Evolutionary conservation across 2,888 invertebrate species (phyloP).

Genomic region (Sarcophaga subvicina): DNA sequence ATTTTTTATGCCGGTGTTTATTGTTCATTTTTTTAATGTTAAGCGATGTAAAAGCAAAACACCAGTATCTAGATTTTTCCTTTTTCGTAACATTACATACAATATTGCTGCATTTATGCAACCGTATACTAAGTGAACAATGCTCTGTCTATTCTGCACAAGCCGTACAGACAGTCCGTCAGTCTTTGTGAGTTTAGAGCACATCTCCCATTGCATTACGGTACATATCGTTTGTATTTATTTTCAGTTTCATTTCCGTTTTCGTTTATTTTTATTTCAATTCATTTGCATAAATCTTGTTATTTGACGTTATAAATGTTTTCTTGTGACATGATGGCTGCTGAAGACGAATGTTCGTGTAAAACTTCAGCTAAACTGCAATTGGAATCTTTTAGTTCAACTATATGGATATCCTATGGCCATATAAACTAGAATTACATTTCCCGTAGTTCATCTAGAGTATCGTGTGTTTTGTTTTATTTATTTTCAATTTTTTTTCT

Average conservation of each 20-base stretch:
- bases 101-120: too few species aligned
- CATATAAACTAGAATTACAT: background rate
- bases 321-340: conserved; percentile 51
- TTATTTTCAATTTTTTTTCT: background rate
- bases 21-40: too few species aligned
- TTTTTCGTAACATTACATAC: too few species aligned
- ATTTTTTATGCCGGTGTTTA: too few species aligned
- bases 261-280: conserved; percentile 33
- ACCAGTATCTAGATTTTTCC: too few species aligned
- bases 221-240: conserved; percentile 33
- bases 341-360: conserved; percentile 49
- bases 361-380: conserved; percentile 35
- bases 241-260: conserved; percentile 31
- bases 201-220: background rate
- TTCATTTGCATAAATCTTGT: conserved; percentile 67
- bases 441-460: background rate
- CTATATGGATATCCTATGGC: background rate
- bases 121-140: too few species aligned
- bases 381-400: conserved; percentile 2
- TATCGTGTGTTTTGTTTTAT: background rate
- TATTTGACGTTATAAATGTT: conserved; percentile 68
- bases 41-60: too few species aligned
- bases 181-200: background rate
- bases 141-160: too few species aligned
- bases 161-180: conserved; percentile 2